A percentile compares a stretch with the other conserved stretches of the same genome.
Evolutionary conservation across 1,140 invertebrate species (phyloP).

Genomic region (Glossosoma conforme): DNA sequence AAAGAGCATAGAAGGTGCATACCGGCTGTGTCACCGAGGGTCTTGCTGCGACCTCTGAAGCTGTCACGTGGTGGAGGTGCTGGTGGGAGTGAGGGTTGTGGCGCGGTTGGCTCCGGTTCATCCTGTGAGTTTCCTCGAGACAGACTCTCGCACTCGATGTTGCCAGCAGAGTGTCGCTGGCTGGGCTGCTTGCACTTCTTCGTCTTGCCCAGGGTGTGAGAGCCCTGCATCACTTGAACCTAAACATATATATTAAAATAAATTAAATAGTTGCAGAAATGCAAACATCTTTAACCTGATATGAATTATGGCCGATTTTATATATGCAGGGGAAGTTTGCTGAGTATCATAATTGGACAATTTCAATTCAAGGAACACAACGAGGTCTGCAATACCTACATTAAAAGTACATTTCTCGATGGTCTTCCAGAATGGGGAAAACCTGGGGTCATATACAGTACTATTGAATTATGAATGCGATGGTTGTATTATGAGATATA

Average conservation of each 20-base stretch:
- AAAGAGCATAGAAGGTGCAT: too few species aligned
- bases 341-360: too few species aligned
- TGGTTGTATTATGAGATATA: too few species aligned
- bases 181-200: conserved; percentile 62
- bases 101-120: conserved; percentile 49
- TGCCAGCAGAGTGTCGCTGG: conserved; percentile 84
- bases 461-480: too few species aligned
- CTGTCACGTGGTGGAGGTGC: conserved; percentile 43
- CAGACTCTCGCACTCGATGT: conserved; percentile 78
- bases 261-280: conserved; percentile 18
- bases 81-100: conserved; percentile 44
- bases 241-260: too few species aligned
- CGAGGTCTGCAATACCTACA: too few species aligned
- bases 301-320: neutral
- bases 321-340: neutral
- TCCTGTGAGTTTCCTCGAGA: conserved; percentile 55
- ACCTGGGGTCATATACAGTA: too few species aligned
- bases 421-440: too few species aligned
- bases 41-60: conserved; percentile 84
- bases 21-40: conserved; percentile 78
- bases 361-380: too few species aligned
- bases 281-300: neutral
- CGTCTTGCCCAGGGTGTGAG: conserved; percentile 67
- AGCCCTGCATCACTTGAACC: conserved; percentile 59
- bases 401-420: too few species aligned